A percentile compares a stretch with the other conserved stretches of the same genome.
Evolutionary conservation across 2,113 vertebrate genomes (phyloP).

Genomic region (Cheilinus undulatus): DNA sequence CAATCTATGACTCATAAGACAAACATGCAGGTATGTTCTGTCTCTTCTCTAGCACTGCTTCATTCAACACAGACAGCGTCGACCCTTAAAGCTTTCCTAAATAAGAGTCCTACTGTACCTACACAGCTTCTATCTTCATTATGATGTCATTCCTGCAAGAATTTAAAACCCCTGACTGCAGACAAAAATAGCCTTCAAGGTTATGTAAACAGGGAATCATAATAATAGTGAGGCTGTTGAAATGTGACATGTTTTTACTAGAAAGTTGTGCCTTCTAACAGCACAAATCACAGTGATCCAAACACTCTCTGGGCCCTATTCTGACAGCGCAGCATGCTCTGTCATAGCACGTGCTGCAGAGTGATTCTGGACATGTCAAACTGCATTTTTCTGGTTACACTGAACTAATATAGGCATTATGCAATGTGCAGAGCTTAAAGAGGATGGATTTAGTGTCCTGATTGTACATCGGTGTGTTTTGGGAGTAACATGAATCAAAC

Average conservation of each 20-base stretch:
- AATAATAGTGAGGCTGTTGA: background rate
- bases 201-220: background rate
- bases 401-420: too few relatives aligned
- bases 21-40: conserved; percentile 30
- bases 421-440: too few relatives aligned
- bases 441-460: too few relatives aligned
- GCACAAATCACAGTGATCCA: too few relatives aligned
- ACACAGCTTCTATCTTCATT: background rate
- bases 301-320: too few relatives aligned
- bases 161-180: background rate
- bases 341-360: too few relatives aligned
- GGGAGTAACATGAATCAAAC: too few relatives aligned
- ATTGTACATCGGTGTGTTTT: too few relatives aligned
- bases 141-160: background rate
- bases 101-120: background rate
- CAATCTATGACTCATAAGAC: conserved; percentile 53
- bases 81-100: background rate
- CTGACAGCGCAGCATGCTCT: background rate
- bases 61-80: conserved; percentile 10
- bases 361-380: too few relatives aligned
- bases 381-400: too few relatives aligned
- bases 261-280: too few relatives aligned
- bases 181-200: background rate
- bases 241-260: background rate
- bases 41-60: conserved; percentile 9